Base-by-base conservation (phyloP, 2,797 vertebrate genomes). In the Xiphorhynchus erythropygius region DNA sequence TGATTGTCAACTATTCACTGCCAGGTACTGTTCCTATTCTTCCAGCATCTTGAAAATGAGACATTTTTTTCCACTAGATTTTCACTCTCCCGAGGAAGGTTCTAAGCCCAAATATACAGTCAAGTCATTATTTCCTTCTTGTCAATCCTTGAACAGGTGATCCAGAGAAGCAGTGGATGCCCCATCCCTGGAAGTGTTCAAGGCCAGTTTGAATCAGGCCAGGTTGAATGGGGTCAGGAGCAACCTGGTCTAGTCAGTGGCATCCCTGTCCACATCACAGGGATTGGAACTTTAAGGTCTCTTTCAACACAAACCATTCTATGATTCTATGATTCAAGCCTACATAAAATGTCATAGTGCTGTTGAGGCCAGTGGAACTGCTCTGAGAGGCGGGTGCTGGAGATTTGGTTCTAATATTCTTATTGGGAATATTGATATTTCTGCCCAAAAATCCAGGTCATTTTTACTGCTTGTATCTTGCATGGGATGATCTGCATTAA, bases 401-500 rank as follows among this genome's bases (percentile, higher is more conserved):
- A 81, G 27, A 47, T 53, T 37, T 62, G 12, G 8, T 76, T 90
- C 27, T 67, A 57, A 37, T 64, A 55, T n/a, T 55, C 22, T 60
- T 46, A 37, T 4, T 16, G 5, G 19, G 32, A 84, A 56, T 76
- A 56, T 28, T 73, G 50, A 18, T 39, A 55, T 27, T 74, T 89
- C 62, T 74, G 39, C 21, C 2, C 35, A 88, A 75, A 73, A 69
- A 53, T n/a, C 11, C 41, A 73, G 27, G 32, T 47, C 1, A 50
- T 78, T 92, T 89, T 83, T 87, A 78, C 24, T 75, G 39, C 17
- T 35, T 56, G 8, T 74, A 18, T 33, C 23, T 90, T 93, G n/a
- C 23, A 69, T 44, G 35, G 27, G 39, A 47, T 76, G n/a, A 59
- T 73, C 37, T 44, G 33, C 28, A 84, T 73, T 65, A 81, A 92